A percentile compares a stretch with the other conserved stretches of the same genome.
Evolutionary conservation across 2,888 invertebrate genomes (phyloP).

Genomic region (Nymphalis urticae): DNA sequence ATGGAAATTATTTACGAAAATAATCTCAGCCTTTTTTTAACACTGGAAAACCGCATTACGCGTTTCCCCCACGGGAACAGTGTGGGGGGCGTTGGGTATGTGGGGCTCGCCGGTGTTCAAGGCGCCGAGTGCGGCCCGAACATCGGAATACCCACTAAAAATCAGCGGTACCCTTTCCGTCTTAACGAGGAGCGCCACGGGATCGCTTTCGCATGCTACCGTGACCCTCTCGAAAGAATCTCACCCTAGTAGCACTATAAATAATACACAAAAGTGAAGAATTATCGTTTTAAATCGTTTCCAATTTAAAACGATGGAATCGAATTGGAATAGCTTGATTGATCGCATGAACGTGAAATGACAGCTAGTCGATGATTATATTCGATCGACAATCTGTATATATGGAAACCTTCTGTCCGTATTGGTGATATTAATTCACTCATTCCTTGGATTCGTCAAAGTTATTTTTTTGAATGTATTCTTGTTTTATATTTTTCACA

Average conservation of each 20-base stretch:
- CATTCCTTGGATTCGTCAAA: neutral
- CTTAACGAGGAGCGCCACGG: too few species aligned
- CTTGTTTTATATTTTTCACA: too few species aligned
- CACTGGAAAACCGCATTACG: too few species aligned
- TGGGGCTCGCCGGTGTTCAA: too few species aligned
- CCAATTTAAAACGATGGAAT: conserved; percentile 26
- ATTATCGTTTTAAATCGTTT: conserved; percentile 24
- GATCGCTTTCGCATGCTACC: too few species aligned
- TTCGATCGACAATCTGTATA: conserved; percentile 6
- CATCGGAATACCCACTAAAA: too few species aligned
- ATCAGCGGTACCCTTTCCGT: too few species aligned
- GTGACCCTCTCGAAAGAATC: too few species aligned
- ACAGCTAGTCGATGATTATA: conserved; percentile 28
- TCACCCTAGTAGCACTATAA: neutral
- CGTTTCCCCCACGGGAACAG: too few species aligned
- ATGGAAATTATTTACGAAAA: neutral
- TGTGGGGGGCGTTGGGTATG: too few species aligned
- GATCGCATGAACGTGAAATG: conserved; percentile 30
- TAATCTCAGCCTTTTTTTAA: neutral
- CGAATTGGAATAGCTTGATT: conserved; percentile 24
- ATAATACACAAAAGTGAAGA: conserved; percentile 8
- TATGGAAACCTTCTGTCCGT: neutral
- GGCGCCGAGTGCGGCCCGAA: too few species aligned
- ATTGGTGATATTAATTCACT: neutral
- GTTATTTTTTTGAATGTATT: too few species aligned